Base-by-base conservation (phyloP, 2,888 invertebrate genomes). In the Leistus spinibarbis region DNA sequence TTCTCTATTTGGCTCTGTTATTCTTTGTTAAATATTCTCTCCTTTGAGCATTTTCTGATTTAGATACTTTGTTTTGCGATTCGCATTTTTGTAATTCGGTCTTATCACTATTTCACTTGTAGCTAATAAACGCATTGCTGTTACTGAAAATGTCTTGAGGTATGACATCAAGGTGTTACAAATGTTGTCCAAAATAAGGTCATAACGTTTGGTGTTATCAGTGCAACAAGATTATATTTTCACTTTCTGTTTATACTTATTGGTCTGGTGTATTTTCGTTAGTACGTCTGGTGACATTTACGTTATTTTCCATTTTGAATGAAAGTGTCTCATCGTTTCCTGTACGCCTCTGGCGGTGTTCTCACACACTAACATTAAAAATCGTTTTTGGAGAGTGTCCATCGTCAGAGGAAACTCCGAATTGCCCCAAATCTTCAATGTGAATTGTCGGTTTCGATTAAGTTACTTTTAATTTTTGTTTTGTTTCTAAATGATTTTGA, bases 391-490 rank as follows among this genome's bases (percentile, higher is more conserved):
- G 13, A 7, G 13, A 40, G 40, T 40, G 40, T 40, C 13, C 40
- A 27, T 40, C 23, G 53, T 60, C 68, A 23, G 56, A 68, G 68
- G 68, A 68, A 68, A 57, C 57, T 27, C 40, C 40, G 67, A 67
- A 20, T 68, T 69, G 69, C 60, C 69, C 69, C 69, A 69, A 69
- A 69, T 69, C 27, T n/a, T 53, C 13, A 16, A 64, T 66, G 69
- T 57, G 67, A 69, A 60, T 69, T 69, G 69, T 69, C 69, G 69
- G 60, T 69, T 69, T 69, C 69, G 60, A 69, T 57, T 69, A n/a
- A n/a, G n/a, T n/a, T n/a, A 60, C 22, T 60, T 69, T 69, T 69
- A 60, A 7, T 40, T 40, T 40, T 69, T 20, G 10, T 10, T 66
- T 57, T 20, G 19, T 40, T 27, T 69, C 40, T 60, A 24, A 69